Conservation (phyloP, 2,797 vertebrate genomes). For the Numenius phaeopus region DNA sequence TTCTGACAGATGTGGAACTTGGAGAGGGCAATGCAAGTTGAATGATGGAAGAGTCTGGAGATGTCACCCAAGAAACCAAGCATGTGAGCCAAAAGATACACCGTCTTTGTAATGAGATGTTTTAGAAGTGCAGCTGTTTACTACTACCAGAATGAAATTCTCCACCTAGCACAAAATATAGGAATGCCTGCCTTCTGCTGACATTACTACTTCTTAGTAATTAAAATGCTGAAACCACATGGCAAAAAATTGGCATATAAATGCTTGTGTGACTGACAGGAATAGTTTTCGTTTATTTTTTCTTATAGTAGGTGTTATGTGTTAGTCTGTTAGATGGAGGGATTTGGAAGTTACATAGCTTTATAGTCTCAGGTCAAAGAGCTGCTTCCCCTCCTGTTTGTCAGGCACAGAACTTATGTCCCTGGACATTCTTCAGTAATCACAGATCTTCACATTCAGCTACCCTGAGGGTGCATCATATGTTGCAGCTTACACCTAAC, state of each 20-base stretch:
- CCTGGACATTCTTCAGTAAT: neutral
- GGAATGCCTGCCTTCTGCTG: neutral
- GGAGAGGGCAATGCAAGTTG: neutral
- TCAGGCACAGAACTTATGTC: neutral
- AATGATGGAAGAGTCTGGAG: neutral
- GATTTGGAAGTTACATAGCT: neutral
- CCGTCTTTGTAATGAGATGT: neutral
- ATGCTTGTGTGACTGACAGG: neutral
- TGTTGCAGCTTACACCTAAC: neutral
- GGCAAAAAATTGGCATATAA: neutral
- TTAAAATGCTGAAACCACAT: neutral
- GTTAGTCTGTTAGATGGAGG: neutral
- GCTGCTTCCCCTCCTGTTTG: neutral
- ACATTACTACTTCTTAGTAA: rapidly evolving
- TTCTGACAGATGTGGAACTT: neutral
- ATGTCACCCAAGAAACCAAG: neutral
- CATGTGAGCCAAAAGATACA: neutral
- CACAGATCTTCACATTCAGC: neutral
- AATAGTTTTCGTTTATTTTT: neutral
- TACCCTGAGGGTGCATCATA: neutral
- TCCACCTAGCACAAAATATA: neutral
- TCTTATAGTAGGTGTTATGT: neutral
- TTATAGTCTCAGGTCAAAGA: neutral
- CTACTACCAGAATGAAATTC: neutral
- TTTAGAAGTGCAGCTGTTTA: neutral